phyloP scores from a whole-genome alignment of 1,140 invertebrate genomes.

The Oppia nitens region DNA sequence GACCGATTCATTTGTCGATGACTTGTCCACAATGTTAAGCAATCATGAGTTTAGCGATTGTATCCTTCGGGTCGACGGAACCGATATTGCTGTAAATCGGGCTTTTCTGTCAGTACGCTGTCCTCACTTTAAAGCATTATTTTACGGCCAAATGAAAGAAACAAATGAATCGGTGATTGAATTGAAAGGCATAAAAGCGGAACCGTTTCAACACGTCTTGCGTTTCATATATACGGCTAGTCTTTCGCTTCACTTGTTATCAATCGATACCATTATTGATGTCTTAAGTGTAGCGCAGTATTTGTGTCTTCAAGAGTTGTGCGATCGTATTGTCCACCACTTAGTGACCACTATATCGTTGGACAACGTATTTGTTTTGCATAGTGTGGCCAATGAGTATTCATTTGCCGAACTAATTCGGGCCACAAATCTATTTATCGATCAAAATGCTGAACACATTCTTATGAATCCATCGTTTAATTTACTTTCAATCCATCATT shows the following conservation, averaged over 20 bases:
- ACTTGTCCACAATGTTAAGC: neutral
- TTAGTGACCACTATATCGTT: neutral
- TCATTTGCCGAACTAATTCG: neutral
- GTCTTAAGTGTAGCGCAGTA: neutral
- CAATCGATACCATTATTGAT: neutral
- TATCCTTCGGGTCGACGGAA: slow-evolving; percentile 63
- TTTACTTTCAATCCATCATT: neutral
- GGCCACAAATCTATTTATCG: neutral
- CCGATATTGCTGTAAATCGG: slow-evolving; percentile 63
- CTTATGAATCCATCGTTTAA: neutral
- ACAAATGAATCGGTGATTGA: slow-evolving; percentile 61
- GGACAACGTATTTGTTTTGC: neutral
- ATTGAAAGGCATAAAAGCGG: slow-evolving; percentile 61
- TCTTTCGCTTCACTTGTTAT: slow-evolving; percentile 30
- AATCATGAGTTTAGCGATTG: slow-evolving; percentile 41
- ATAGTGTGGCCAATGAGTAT: neutral
- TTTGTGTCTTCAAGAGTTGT: neutral
- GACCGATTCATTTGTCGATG: neutral
- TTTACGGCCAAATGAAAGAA: slow-evolving; percentile 80
- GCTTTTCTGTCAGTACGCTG: slow-evolving; percentile 79
- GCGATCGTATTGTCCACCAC: neutral
- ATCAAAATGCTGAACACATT: neutral
- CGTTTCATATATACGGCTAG: slow-evolving; percentile 89
- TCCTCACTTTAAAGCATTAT: slow-evolving; percentile 75
- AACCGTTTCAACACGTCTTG: slow-evolving; percentile 72